Conservation (phyloP, 2,113 vertebrate genomes). For the Chrysochloris asiatica region DNA sequence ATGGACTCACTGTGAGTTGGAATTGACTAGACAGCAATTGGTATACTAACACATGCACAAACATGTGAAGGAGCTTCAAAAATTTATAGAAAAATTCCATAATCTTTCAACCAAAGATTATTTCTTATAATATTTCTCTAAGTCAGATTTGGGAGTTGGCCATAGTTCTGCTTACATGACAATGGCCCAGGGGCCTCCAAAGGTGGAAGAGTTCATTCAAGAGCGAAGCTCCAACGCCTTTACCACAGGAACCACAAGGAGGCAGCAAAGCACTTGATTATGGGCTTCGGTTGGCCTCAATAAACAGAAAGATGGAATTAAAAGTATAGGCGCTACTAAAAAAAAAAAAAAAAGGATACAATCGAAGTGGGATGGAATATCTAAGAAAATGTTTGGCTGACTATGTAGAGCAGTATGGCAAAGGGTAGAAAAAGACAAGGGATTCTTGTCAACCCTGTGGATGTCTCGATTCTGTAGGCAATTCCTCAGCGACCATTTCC, state of each 20-base stretch:
- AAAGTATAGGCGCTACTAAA: neutral
- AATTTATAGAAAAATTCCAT: no score
- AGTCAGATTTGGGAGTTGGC: neutral
- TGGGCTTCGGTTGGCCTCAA: neutral
- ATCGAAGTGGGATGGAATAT: neutral
- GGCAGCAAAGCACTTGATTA: slow-evolving; percentile 61
- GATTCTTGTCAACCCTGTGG: neutral
- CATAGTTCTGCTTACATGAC: neutral
- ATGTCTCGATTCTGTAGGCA: neutral
- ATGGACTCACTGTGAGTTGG: neutral
- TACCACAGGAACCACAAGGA: slow-evolving; percentile 40
- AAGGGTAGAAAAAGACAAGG: neutral
- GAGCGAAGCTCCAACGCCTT: no score
- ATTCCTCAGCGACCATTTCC: neutral
- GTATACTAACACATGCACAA: no score
- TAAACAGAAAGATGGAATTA: accelerated
- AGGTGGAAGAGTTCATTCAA: neutral
- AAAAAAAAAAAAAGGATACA: no score
- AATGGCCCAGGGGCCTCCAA: neutral
- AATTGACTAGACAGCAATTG: neutral
- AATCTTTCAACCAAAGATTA: neutral
- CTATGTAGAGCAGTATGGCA: neutral
- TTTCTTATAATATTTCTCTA: neutral
- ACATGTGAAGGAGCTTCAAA: no score
- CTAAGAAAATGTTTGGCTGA: neutral